Evolutionary conservation across 2,113 vertebrate genomes (phyloP).

Genomic region (Cebidichthys violaceus): DNA sequence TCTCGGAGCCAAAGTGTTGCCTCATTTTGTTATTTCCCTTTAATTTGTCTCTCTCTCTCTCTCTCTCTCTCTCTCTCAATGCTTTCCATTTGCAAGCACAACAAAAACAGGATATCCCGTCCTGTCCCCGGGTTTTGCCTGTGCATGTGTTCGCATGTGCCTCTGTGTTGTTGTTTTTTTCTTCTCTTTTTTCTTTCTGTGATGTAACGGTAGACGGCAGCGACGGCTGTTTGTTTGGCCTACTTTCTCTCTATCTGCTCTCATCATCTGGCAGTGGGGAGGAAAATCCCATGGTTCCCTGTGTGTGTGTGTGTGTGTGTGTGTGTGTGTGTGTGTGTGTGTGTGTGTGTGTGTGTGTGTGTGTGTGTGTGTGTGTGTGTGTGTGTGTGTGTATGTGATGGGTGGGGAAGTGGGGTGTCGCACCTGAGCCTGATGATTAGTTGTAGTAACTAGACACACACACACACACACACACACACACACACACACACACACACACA

Average conservation of each 20-base stretch:
- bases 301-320: conserved; percentile 28
- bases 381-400: conserved; percentile 39
- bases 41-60: background rate
- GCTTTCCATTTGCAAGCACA: conserved; percentile 49
- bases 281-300: conserved; percentile 63
- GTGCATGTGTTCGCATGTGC: conserved; percentile 50
- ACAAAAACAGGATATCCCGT: conserved; percentile 78
- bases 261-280: conserved; percentile 73
- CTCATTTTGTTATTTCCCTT: conserved; percentile 32
- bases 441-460: conserved; percentile 46
- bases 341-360: conserved; percentile 28
- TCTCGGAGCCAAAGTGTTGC: conserved; percentile 35
- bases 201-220: conserved; percentile 71
- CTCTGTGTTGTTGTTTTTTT: conserved; percentile 26
- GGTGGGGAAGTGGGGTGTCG: conserved; percentile 54
- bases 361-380: conserved; percentile 28
- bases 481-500: background rate
- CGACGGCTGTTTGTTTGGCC: conserved; percentile 77
- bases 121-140: conserved; percentile 34
- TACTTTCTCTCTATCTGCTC: conserved; percentile 76
- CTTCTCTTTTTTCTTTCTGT: conserved; percentile 42
- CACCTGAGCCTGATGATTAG: conserved; percentile 78
- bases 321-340: conserved; percentile 36
- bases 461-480: conserved; percentile 14
- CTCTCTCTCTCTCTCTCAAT: background rate